These are phyloP conservation scores for Andrena dorsata DNA, from an alignment of 2,888 invertebrate species.

Conservation along the genomic window DNA sequence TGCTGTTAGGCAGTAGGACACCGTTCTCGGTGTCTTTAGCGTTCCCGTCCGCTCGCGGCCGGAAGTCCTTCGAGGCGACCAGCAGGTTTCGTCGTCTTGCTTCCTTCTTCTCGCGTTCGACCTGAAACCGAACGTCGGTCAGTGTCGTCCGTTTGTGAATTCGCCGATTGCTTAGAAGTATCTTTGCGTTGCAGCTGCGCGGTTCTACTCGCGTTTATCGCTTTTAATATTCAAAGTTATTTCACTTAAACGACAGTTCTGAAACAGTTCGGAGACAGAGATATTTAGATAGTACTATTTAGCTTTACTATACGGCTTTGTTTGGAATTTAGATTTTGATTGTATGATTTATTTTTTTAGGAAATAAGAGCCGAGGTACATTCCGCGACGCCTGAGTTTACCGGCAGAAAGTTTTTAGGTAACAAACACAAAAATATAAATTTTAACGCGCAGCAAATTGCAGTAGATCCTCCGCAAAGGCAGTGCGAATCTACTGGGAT, in stretches of 20 bases:
- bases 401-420: not conserved
- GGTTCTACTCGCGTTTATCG: too few relatives aligned
- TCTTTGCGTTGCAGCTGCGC: not conserved
- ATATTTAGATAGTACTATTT: not conserved
- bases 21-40: slow-evolving; percentile 81
- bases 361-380: too few relatives aligned
- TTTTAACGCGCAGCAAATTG: not conserved
- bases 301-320: not conserved
- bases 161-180: not conserved
- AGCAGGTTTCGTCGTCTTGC: slow-evolving; percentile 80
- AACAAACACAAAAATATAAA: not conserved
- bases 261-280: too few relatives aligned
- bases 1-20: slow-evolving; percentile 75
- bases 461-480: not conserved
- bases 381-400: not conserved
- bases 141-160: not conserved
- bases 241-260: too few relatives aligned
- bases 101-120: slow-evolving; percentile 83
- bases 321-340: too few relatives aligned
- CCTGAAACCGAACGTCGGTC: slow-evolving; percentile 66
- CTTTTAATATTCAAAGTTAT: too few relatives aligned
- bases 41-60: slow-evolving; percentile 72
- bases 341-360: too few relatives aligned
- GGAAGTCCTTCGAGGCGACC: slow-evolving; percentile 76
- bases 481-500: too few relatives aligned